Percentiles rank a stretch among this genome's conserved stretches.
Conservation (phyloP, 2,113 vertebrate species). For the Petrocephalus zakoni region DNA sequence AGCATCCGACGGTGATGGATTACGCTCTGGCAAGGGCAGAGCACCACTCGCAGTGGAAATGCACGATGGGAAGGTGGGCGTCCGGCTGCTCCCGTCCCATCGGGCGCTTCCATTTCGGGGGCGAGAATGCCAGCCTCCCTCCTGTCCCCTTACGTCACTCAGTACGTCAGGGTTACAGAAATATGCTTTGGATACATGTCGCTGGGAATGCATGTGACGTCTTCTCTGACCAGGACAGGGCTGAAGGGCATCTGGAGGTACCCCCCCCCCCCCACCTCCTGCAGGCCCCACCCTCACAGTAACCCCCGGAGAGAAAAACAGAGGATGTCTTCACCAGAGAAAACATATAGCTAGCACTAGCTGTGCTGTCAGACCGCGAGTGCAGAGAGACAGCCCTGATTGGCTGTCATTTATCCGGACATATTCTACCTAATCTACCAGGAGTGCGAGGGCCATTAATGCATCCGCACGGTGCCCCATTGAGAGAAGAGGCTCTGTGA, state of each 20-base stretch:
- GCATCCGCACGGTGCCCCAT: background rate
- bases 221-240: background rate
- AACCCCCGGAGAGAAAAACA: slow-evolving; percentile 4
- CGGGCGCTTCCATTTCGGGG: background rate
- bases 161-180: background rate
- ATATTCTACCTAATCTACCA: slow-evolving; percentile 4
- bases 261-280: background rate
- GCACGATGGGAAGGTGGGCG: background rate
- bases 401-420: background rate
- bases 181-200: background rate
- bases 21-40: background rate
- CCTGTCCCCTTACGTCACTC: background rate
- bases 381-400: background rate
- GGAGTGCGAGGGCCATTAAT: background rate
- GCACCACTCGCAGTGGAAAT: background rate
- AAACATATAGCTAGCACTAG: slow-evolving; percentile 12
- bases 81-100: background rate
- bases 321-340: background rate
- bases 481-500: background rate
- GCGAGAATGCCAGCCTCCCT: background rate
- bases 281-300: background rate
- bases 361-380: slow-evolving; percentile 6
- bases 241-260: slow-evolving; percentile 6
- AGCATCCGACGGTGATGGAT: background rate
- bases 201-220: background rate